A percentile compares a stretch with the other conserved stretches of the same genome.
These are phyloP conservation scores for Arrhopalites spinosus DNA, from an alignment of 2,888 invertebrate genomes.

Conservation along the genomic window DNA sequence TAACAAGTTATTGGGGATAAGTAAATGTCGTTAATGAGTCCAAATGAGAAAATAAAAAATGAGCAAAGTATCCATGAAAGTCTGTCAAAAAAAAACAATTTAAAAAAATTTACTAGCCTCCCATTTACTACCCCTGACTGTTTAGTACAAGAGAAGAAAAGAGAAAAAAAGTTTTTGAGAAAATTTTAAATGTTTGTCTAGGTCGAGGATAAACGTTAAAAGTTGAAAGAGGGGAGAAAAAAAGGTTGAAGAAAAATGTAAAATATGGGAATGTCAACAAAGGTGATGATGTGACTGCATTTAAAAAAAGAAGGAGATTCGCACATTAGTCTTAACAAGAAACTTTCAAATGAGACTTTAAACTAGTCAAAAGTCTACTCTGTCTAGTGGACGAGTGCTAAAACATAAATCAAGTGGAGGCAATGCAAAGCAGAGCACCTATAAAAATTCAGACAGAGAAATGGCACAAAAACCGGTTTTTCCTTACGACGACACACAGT, in stretches of 20 bases:
- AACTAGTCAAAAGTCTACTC: conserved; percentile 10
- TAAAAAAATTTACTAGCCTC: too few relatives aligned
- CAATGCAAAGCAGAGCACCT: conserved; percentile 9
- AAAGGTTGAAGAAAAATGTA: neutral
- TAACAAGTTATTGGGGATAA: too few relatives aligned
- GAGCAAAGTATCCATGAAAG: too few relatives aligned
- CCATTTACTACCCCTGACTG: too few relatives aligned
- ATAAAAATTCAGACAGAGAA: conserved; percentile 19
- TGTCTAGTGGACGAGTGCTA: conserved; percentile 15
- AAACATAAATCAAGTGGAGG: conserved; percentile 15
- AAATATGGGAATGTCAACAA: conserved; percentile 7
- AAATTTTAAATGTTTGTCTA: too few relatives aligned
- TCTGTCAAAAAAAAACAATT: too few relatives aligned
- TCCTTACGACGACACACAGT: conserved; percentile 1
- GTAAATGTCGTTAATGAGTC: too few relatives aligned
- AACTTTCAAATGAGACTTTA: conserved; percentile 22
- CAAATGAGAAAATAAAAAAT: too few relatives aligned
- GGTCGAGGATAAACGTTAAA: too few relatives aligned
- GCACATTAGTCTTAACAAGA: conserved; percentile 19
- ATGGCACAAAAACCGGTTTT: conserved; percentile 24
- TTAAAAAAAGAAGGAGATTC: conserved; percentile 10
- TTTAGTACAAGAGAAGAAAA: too few relatives aligned
- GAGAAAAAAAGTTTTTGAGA: too few relatives aligned
- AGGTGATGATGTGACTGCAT: conserved; percentile 9
- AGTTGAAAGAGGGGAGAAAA: too few relatives aligned